Evolutionary conservation across 2,113 vertebrate species (phyloP).

Genomic region (Corythoichthys intestinalis): DNA sequence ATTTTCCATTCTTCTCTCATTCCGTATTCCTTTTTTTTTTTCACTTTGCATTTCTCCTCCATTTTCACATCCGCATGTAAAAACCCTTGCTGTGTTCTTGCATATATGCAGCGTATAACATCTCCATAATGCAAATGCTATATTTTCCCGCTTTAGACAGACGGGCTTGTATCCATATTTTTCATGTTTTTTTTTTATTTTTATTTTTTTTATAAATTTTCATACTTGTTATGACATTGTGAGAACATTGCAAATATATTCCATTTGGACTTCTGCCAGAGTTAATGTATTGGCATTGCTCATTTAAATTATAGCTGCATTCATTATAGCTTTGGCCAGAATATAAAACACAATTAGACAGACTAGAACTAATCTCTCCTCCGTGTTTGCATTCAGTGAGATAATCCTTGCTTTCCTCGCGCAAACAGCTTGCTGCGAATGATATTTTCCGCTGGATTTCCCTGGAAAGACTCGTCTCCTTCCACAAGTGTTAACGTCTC

Average conservation of each 20-base stretch:
- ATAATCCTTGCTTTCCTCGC: conserved; percentile 30
- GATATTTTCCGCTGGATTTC: conserved; percentile 52
- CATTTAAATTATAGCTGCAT: conserved; percentile 10
- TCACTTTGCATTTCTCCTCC: conserved; percentile 28
- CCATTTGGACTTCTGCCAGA: background rate
- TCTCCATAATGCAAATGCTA: conserved; percentile 21
- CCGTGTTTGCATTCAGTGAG: conserved; percentile 19
- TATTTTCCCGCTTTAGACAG: conserved; percentile 17
- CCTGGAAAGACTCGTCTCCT: conserved; percentile 39
- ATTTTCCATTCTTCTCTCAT: conserved; percentile 45
- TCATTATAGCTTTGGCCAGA: conserved; percentile 18
- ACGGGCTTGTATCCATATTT: background rate
- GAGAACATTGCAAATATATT: background rate
- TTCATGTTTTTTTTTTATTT: background rate
- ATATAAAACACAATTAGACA: conserved; percentile 31
- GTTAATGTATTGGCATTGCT: background rate
- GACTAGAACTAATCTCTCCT: conserved; percentile 28
- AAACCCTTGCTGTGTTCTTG: conserved; percentile 33
- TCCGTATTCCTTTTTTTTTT: conserved; percentile 58
- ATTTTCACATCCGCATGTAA: conserved; percentile 37
- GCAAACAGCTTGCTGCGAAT: conserved; percentile 29
- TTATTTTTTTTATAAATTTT: background rate
- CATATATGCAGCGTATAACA: conserved; percentile 1
- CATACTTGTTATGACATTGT: background rate
- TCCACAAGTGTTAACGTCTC: conserved; percentile 47